These are phyloP conservation scores for Cydia splendana DNA, from an alignment of 1,140 invertebrate genomes.

Conservation along the genomic window DNA sequence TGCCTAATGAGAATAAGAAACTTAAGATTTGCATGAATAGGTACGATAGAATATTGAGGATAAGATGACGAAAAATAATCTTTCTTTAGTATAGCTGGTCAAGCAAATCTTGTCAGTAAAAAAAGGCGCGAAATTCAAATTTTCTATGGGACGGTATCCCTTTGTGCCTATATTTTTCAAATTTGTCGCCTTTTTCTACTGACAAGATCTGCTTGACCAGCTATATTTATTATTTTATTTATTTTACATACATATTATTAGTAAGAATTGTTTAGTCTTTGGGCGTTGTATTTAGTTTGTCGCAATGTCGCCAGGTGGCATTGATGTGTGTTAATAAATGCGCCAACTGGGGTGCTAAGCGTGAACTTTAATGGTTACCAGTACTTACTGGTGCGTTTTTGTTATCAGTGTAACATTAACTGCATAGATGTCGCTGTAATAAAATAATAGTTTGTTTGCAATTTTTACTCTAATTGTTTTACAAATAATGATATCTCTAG, in stretches of 20 bases:
- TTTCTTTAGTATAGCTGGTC: no score
- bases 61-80: neutral
- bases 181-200: no score
- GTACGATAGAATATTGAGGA: neutral
- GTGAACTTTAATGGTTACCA: neutral
- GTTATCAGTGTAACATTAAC: neutral
- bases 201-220: no score
- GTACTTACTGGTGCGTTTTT: neutral
- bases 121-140: no score
- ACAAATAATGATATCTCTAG: no score
- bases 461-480: no score
- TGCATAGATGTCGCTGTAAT: neutral
- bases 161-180: no score
- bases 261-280: slow-evolving; percentile 5
- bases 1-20: slow-evolving; percentile 44
- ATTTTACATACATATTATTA: no score
- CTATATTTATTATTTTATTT: no score
- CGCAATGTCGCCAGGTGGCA: neutral
- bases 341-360: neutral
- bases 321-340: neutral
- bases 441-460: neutral
- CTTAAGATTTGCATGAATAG: slow-evolving; percentile 53
- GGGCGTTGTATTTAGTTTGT: slow-evolving; percentile 30
- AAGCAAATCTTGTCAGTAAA: no score
- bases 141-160: no score